phyloP scores from a whole-genome alignment of 2,797 vertebrate species.

The Fistularia commersonii region DNA sequence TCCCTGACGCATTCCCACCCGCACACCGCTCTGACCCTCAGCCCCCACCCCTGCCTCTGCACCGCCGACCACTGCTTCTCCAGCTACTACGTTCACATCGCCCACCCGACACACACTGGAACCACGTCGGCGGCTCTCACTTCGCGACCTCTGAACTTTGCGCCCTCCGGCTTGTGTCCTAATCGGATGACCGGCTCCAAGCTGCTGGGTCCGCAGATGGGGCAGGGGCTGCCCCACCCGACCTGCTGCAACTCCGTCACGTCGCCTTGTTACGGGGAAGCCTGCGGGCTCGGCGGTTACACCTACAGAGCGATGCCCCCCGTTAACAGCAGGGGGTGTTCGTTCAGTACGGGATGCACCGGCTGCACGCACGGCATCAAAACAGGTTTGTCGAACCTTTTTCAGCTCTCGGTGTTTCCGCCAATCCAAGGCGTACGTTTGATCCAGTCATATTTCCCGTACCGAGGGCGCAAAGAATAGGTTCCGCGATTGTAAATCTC shows the following conservation, averaged over 20 bases:
- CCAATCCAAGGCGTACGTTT: no score
- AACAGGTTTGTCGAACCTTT: slow-evolving; percentile 80
- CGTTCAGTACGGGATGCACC: slow-evolving; percentile 78
- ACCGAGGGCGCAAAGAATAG: no score
- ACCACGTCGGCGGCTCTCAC: slow-evolving; percentile 69
- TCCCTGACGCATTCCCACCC: slow-evolving; percentile 76
- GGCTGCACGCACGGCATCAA: slow-evolving; percentile 88
- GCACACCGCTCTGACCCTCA: slow-evolving; percentile 70
- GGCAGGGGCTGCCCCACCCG: slow-evolving; percentile 81
- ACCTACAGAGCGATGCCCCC: slow-evolving; percentile 85
- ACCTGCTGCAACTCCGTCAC: slow-evolving; percentile 85
- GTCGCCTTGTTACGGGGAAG: slow-evolving; percentile 81
- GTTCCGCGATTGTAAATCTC: no score
- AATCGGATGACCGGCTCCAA: slow-evolving; percentile 66
- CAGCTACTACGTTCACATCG: slow-evolving; percentile 79
- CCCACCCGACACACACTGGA: slow-evolving; percentile 72
- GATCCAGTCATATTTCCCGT: no score
- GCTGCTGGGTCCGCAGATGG: slow-evolving; percentile 74
- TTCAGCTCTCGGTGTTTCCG: neutral
- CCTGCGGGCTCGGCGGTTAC: slow-evolving; percentile 77
- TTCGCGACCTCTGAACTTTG: slow-evolving; percentile 76
- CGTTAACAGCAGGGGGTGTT: slow-evolving; percentile 79
- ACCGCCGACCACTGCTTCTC: slow-evolving; percentile 77
- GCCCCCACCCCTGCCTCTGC: slow-evolving; percentile 77
- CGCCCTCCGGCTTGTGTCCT: slow-evolving; percentile 70